phyloP scores from a whole-genome alignment of 2,113 vertebrate species.

The Oophaga pumilio region DNA sequence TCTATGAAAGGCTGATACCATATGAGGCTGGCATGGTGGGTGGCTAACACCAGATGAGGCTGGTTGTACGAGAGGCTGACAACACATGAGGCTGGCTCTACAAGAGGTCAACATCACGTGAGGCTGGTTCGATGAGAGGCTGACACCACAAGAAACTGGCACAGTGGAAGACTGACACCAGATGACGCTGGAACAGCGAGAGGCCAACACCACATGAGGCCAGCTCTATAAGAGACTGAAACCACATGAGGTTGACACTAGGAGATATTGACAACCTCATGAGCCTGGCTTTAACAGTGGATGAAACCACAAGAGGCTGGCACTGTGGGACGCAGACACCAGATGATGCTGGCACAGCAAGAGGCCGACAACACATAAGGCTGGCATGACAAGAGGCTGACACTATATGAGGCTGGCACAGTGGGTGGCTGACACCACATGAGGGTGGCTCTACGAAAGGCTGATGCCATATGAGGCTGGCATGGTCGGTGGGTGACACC shows the following conservation, averaged over 20 bases:
- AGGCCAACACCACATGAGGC: background rate
- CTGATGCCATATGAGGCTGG: background rate
- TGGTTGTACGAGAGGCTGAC: background rate
- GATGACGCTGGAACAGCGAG: fast-evolving
- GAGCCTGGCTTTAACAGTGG: background rate
- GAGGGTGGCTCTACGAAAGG: background rate
- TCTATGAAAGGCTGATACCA: background rate
- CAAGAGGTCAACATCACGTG: too few species aligned
- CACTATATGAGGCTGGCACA: background rate
- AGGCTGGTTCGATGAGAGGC: too few species aligned
- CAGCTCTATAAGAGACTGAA: too few species aligned
- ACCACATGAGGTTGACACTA: background rate
- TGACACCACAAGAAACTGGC: too few species aligned
- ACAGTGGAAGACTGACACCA: too few species aligned
- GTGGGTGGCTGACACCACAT: background rate
- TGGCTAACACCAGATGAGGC: background rate
- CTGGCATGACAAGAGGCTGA: background rate
- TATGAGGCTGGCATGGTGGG: too few species aligned
- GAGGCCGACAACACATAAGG: background rate
- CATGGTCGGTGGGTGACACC: background rate
- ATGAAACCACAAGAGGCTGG: too few species aligned
- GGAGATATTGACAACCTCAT: background rate
- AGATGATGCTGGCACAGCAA: background rate
- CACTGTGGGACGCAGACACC: background rate
- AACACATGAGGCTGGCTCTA: background rate